Conservation (phyloP, 2,797 vertebrate genomes). For the Astyanax mexicanus region DNA sequence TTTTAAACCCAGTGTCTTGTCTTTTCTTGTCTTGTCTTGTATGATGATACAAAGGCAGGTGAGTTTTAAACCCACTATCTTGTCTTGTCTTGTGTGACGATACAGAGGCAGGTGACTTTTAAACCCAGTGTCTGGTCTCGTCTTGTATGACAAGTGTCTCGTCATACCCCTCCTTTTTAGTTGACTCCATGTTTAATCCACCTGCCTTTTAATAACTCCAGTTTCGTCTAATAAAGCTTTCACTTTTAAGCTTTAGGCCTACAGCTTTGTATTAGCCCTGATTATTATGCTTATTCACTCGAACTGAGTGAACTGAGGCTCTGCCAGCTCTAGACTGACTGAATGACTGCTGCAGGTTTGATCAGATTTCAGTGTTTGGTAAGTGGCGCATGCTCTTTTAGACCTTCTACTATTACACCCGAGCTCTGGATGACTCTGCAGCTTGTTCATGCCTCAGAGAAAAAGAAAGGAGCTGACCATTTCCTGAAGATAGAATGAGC, state of each 20-base stretch:
- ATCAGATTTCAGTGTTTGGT: constrained; percentile 53
- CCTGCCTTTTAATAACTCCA: not conserved
- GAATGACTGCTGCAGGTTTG: constrained; percentile 26
- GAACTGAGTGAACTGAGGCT: constrained; percentile 13
- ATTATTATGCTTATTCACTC: not conserved
- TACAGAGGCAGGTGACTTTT: too few species aligned
- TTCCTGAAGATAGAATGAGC: not conserved
- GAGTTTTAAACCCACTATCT: too few species aligned
- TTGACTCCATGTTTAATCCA: not conserved
- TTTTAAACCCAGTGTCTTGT: too few species aligned
- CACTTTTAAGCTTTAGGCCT: not conserved
- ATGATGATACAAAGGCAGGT: too few species aligned
- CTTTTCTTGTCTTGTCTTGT: too few species aligned
- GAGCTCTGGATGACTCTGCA: constrained; percentile 2
- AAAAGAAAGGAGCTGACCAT: not conserved
- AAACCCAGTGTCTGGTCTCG: too few species aligned
- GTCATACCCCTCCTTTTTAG: too few species aligned
- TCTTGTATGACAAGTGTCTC: too few species aligned
- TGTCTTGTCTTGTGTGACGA: too few species aligned
- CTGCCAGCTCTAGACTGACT: constrained; percentile 6
- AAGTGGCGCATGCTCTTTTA: constrained; percentile 41
- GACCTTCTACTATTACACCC: constrained; percentile 43
- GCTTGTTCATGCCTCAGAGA: not conserved
- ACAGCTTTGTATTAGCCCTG: not conserved
- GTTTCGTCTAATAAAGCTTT: not conserved